These are phyloP conservation scores for Catonia carolina DNA, from an alignment of 2,888 invertebrate species.

Conservation along the genomic window DNA sequence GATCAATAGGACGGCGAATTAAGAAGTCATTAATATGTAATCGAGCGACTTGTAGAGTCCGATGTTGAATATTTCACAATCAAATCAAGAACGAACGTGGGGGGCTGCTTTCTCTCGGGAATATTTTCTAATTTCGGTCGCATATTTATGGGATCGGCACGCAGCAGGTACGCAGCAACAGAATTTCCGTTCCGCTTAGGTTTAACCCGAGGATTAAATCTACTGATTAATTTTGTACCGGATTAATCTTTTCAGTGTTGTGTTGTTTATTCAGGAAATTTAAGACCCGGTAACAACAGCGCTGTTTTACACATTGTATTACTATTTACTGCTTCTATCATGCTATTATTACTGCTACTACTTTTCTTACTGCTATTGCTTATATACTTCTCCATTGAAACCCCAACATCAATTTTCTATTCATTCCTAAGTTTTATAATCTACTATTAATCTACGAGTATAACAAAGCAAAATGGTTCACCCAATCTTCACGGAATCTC, in stretches of 20 bases:
- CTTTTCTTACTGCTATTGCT: no score
- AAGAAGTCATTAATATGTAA: conserved; percentile 32
- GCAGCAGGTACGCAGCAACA: not conserved
- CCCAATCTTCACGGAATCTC: no score
- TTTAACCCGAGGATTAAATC: conserved; percentile 2
- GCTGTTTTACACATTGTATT: no score
- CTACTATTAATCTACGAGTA: no score
- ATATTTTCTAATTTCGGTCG: conserved; percentile 10
- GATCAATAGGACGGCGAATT: conserved; percentile 26
- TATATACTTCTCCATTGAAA: no score
- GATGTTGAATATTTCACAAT: conserved; percentile 29
- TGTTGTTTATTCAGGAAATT: conserved; percentile 1
- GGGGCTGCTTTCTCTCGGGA: conserved; percentile 11
- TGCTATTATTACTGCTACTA: no score
- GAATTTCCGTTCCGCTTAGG: conserved; percentile 6
- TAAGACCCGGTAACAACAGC: not conserved
- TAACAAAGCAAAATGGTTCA: no score
- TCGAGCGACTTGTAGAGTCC: conserved; percentile 26
- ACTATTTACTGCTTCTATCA: no score
- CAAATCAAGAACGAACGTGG: conserved; percentile 25
- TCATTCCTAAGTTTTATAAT: no score
- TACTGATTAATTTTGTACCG: conserved; percentile 9
- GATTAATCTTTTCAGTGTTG: conserved; percentile 4
- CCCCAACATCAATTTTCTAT: no score
- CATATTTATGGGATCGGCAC: not conserved